Evolutionary conservation across 1,140 invertebrate genomes (phyloP), one percentile per base, ranked within the genome.

Genomic region (Hyposmocoma kahamanoa): DNA sequence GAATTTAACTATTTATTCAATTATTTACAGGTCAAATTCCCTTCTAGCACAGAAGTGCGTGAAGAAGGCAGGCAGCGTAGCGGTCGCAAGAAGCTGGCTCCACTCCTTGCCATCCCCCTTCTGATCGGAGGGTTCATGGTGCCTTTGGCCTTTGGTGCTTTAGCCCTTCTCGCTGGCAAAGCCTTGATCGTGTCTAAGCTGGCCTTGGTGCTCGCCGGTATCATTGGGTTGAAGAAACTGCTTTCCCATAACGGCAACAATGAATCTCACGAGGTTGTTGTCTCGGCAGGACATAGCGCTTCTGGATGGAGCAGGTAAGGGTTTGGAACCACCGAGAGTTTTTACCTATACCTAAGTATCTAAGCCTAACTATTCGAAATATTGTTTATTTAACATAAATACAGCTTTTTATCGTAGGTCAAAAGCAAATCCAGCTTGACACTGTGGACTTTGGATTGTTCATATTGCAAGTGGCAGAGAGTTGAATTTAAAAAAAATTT

Each of bases 221-320:
- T 95, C 54, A 94, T 95, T 47, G 94, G 93, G 0, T 82, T 95
- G 62, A 95, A 95, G 88, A 95, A 95, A 66, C 87, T 95, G 1
- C 82, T 95, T 11, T 90, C 91, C 10, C 88, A 90, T 3, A 86
- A 87, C 9, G 83, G 87, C 21, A 88, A 90, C 11, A 88, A 90
- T 38, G 90, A 88, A 26, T 88, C 91, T 4, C 92, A 93, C 67
- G 92, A 93, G 61, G 92, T 93, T 3, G 92, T 93, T 38, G 90
- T 92, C 1, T 89, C 89, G 10, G 89, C 90, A 44, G 91, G 91
- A 28, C 90, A 92, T 61, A 89, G 90, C 44, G 88, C 85, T 32
- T 88, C 87, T 47, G 90, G 91, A 67, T 93, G 92, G 92, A 92
- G 92, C 76, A 91, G 92, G 84, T 88, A 48, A 56, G n/a, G n/a